A percentile compares a stretch with the other conserved stretches of the same genome.
phyloP scores from a whole-genome alignment of 2,797 vertebrate species.

The Eupleurogrammus muticus region DNA sequence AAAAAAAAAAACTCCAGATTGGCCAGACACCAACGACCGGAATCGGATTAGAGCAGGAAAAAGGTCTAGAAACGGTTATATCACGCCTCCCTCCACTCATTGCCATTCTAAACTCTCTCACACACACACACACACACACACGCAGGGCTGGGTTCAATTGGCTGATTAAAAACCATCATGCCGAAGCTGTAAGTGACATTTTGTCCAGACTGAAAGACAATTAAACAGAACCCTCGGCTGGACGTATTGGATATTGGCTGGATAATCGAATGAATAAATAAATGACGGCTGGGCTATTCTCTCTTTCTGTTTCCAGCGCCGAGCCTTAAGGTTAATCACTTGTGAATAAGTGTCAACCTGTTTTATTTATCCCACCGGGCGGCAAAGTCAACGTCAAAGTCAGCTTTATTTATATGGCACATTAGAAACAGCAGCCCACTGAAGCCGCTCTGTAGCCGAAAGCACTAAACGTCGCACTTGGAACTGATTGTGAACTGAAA shows the following conservation, averaged over 20 bases:
- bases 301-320: constrained; percentile 15
- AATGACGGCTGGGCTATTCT: constrained; percentile 10
- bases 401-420: too few species aligned
- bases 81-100: constrained; percentile 24
- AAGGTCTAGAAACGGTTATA: constrained; percentile 35
- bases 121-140: too few species aligned
- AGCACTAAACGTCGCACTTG: background rate
- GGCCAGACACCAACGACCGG: constrained; percentile 23
- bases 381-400: too few species aligned
- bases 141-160: constrained; percentile 18
- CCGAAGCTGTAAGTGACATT: constrained; percentile 48
- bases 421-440: background rate
- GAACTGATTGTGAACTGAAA: background rate
- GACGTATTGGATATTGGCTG: constrained; percentile 24
- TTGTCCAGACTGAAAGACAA: constrained; percentile 55
- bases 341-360: constrained; percentile 47
- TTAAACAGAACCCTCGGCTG: constrained; percentile 31
- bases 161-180: constrained; percentile 54
- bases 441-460: constrained; percentile 17
- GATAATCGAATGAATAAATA: constrained; percentile 4
- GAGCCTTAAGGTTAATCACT: constrained; percentile 43
- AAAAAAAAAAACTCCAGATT: constrained; percentile 30
- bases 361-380: too few species aligned
- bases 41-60: constrained; percentile 29
- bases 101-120: constrained; percentile 52